Base-by-base conservation (phyloP, 2,113 vertebrate genomes). In the Dicerorhinus sumatrensis region DNA sequence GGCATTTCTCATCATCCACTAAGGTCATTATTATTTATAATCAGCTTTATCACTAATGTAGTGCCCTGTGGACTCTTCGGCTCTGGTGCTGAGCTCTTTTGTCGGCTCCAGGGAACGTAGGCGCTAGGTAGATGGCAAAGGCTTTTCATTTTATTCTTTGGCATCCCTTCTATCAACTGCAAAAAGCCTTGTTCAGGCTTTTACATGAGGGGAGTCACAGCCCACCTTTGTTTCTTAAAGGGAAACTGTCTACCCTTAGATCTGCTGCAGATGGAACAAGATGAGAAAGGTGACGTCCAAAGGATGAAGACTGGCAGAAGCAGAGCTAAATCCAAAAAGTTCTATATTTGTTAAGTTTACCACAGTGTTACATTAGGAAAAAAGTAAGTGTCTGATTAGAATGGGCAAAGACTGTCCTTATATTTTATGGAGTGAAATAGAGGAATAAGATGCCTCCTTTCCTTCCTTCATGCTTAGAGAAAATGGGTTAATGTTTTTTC, bases 21-120 rank as follows among this genome's bases (percentile, higher is more conserved):
- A 91, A 84, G 82, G 91, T 86, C 95, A 94, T 93, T 89, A 97
- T 86, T 97, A 93, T 96, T 96, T 89, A 97, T 94, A 91, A 96
- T 91, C 65, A 33, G 94, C 94, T 58, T 88, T 85, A 96, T 91
- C 62, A 56, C 79, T 91, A 91, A 93, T 75, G 85, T n/a, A 77
- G 84, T 33, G 1, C 76, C 75, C n/a, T 42, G 9, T 20, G 69
- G 95, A 73, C 33, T 25, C 77, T 63, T 25, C 7, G 6, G 54
- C 83, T 42, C 31, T 87, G 80, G 54, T 31, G 5, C 87, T 58
- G 62, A 62, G 95, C 81, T 62, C 12, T 81, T 54, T 33, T 39
- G 58, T 46, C 0, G 4, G 83, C 84, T 97, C 93, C 42, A 31
- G 76, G 36, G 85, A 81, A 7, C 4, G 9, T 0, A 69, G 90